These are phyloP conservation scores for Acipenser oxyrinchus DNA, from an alignment of 2,797 vertebrate genomes.

Conservation along the genomic window DNA sequence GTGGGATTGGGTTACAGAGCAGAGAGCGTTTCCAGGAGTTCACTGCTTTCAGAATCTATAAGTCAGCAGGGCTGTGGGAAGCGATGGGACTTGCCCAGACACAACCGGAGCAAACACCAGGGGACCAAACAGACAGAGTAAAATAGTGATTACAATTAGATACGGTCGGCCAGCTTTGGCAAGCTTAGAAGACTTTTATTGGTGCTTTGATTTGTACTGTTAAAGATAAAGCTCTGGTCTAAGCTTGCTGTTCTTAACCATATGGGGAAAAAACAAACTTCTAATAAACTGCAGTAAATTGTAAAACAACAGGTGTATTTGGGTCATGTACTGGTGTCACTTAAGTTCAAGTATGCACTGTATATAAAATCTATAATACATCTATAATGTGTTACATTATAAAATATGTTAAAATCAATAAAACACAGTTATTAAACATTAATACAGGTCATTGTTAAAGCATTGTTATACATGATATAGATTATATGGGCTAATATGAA, in stretches of 20 bases:
- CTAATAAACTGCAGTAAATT: no score
- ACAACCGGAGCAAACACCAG: conserved; percentile 12
- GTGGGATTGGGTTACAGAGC: conserved; percentile 26
- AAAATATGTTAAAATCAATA: no score
- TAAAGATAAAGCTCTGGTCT: neutral
- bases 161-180: conserved; percentile 12
- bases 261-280: no score
- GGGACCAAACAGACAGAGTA: neutral
- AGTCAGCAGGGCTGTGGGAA: conserved; percentile 19
- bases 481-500: no score
- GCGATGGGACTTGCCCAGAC: neutral
- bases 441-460: no score
- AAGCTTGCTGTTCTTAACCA: neutral
- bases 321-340: no score
- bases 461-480: no score
- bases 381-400: no score
- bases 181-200: neutral
- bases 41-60: conserved; percentile 23
- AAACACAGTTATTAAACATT: no score
- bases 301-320: no score
- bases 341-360: no score
- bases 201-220: neutral
- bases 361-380: no score
- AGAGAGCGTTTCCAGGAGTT: conserved; percentile 17
- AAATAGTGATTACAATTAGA: conserved; percentile 6